Conservation (phyloP, 2,797 vertebrate species). For the Sarcoramphus papa region DNA sequence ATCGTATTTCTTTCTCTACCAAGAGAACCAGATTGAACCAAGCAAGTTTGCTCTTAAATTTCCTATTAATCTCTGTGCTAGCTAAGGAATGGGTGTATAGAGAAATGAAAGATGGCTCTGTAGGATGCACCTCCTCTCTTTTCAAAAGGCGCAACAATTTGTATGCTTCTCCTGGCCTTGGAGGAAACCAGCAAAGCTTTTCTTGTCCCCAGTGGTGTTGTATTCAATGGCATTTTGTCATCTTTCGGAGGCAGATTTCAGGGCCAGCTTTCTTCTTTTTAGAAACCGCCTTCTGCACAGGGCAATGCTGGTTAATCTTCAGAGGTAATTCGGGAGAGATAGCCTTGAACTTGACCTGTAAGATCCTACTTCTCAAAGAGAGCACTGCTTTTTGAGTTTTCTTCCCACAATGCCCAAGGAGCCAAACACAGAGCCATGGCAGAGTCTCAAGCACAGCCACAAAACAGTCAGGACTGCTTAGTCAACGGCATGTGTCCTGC, state of each 20-base stretch:
- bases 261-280: background rate
- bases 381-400: background rate
- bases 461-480: background rate
- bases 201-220: background rate
- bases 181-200: background rate
- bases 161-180: background rate
- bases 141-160: background rate
- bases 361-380: background rate
- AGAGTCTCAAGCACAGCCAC: background rate
- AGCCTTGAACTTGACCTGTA: background rate
- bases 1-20: background rate
- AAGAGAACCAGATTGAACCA: background rate
- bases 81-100: background rate
- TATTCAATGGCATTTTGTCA: background rate
- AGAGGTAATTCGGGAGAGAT: background rate
- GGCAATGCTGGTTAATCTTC: background rate
- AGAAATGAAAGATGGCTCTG: background rate
- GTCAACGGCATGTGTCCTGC: background rate
- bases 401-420: background rate
- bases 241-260: background rate
- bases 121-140: background rate
- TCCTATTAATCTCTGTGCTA: background rate
- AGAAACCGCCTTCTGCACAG: background rate
- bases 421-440: background rate
- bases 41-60: background rate